phyloP scores from a whole-genome alignment of 2,113 vertebrate species.

The Pelusios castaneus region DNA sequence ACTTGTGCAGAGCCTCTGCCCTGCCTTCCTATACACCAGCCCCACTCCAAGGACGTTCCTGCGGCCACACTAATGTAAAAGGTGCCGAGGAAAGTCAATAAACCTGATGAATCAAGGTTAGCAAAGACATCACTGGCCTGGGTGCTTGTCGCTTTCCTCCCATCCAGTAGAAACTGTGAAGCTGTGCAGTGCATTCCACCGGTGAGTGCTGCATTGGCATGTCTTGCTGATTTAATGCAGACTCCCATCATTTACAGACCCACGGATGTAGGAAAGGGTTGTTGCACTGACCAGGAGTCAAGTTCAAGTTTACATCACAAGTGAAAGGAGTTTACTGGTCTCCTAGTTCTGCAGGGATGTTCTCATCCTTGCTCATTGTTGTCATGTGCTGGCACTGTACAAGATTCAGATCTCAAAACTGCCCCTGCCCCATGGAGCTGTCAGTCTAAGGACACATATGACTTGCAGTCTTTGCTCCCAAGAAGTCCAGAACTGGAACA shows the following conservation, averaged over 20 bases:
- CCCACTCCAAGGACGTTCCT: accelerated
- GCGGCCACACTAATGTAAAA: not conserved
- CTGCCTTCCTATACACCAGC: not conserved
- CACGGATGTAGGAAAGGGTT: not conserved
- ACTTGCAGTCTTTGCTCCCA: not conserved
- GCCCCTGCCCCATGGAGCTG: accelerated
- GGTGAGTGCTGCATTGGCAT: no score
- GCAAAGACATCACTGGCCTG: not conserved
- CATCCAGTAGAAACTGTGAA: not conserved
- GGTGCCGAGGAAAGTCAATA: not conserved
- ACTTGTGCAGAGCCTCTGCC: not conserved
- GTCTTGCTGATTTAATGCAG: no score
- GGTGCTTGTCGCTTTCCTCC: not conserved
- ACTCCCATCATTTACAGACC: no score
- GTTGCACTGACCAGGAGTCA: not conserved
- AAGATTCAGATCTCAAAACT: not conserved
- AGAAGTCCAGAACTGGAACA: not conserved
- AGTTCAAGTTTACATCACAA: not conserved
- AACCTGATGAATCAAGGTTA: not conserved
- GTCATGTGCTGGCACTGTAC: not conserved
- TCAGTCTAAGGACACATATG: not conserved
- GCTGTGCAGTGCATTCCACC: not conserved
- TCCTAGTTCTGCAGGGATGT: not conserved
- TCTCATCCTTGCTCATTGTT: accelerated
- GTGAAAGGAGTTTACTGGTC: not conserved